phyloP scores from a whole-genome alignment of 2,113 vertebrate genomes.

The Pseudorhombus dupliciocellatus region DNA sequence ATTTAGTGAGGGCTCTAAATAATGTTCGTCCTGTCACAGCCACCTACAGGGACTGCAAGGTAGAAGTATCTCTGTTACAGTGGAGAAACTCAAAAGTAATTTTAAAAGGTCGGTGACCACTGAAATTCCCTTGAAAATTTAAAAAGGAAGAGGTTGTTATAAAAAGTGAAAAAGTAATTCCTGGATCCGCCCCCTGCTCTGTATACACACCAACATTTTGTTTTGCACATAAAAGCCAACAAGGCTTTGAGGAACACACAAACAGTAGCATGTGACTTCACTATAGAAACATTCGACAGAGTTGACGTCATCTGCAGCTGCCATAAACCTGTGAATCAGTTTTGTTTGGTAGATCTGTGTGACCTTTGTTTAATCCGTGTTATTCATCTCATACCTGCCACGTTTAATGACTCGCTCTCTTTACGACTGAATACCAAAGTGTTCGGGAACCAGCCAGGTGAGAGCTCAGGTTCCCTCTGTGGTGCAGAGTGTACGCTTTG shows the following conservation, averaged over 20 bases:
- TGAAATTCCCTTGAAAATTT: too few relatives aligned
- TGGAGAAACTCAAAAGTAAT: too few relatives aligned
- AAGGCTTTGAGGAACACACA: not conserved
- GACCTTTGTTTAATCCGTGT: slow-evolving; percentile 6
- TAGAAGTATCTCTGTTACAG: too few relatives aligned
- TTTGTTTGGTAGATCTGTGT: not conserved
- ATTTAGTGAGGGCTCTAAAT: too few relatives aligned
- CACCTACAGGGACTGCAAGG: too few relatives aligned
- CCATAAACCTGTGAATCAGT: slow-evolving; percentile 18
- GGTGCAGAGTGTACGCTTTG: slow-evolving; percentile 32
- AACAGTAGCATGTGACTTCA: not conserved
- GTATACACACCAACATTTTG: not conserved
- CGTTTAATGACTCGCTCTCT: not conserved
- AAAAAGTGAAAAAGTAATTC: too few relatives aligned
- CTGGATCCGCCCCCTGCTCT: too few relatives aligned
- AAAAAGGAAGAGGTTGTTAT: too few relatives aligned
- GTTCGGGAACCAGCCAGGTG: slow-evolving; percentile 21
- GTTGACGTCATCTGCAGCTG: not conserved
- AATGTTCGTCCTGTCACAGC: too few relatives aligned
- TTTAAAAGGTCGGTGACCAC: too few relatives aligned
- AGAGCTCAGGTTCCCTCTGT: slow-evolving; percentile 30
- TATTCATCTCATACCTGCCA: not conserved
- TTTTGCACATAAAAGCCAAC: not conserved
- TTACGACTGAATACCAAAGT: slow-evolving; percentile 20
- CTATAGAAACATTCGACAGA: not conserved